Conservation (phyloP, 2,113 vertebrate species). For the Lepus americanus region DNA sequence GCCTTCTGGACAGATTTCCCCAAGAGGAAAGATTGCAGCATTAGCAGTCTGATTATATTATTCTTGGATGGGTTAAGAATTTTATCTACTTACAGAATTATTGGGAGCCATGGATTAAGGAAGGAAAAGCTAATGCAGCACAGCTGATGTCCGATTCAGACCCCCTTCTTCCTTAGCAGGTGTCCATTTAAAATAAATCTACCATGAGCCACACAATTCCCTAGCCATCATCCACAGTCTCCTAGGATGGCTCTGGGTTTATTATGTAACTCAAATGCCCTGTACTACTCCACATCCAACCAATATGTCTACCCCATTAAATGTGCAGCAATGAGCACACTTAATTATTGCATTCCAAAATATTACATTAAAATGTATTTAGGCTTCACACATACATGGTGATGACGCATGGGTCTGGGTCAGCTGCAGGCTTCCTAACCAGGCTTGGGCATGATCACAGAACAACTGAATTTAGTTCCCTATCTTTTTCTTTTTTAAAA, state of each 20-base stretch:
- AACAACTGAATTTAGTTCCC: neutral
- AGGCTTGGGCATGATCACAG: neutral
- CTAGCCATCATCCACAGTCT: conserved; percentile 81
- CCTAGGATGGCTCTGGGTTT: conserved; percentile 78
- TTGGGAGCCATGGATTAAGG: conserved; percentile 83
- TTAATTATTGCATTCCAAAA: conserved; percentile 30
- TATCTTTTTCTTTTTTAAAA: neutral
- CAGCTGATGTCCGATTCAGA: conserved; percentile 83
- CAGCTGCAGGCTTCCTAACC: neutral
- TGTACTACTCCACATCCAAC: conserved; percentile 42
- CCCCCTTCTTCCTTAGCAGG: conserved; percentile 76
- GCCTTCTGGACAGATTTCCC: conserved; percentile 56
- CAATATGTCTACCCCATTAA: neutral
- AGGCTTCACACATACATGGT: neutral
- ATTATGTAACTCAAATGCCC: conserved; percentile 76
- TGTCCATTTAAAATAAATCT: conserved; percentile 86
- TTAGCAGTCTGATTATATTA: conserved; percentile 78
- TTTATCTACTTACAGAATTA: conserved; percentile 87
- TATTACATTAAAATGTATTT: neutral
- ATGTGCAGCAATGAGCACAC: conserved; percentile 22
- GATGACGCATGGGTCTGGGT: neutral
- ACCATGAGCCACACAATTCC: conserved; percentile 82
- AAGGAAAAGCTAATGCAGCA: conserved; percentile 79
- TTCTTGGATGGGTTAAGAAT: conserved; percentile 82
- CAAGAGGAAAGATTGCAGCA: conserved; percentile 64